phyloP scores from a whole-genome alignment of 1,140 invertebrate genomes.

The Bombus difficillimus region DNA sequence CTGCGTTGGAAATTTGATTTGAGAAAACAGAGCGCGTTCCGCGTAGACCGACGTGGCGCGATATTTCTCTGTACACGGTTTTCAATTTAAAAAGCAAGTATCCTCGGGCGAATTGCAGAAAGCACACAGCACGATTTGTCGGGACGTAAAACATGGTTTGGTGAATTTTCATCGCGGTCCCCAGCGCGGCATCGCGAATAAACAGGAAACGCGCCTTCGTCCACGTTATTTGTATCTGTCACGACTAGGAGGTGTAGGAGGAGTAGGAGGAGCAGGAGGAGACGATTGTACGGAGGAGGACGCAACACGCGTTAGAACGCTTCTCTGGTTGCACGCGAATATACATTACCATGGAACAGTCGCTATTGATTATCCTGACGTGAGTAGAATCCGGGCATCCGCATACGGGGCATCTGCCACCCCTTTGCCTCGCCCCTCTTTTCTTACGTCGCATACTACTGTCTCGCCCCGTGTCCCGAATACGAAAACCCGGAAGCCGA shows the following conservation, averaged over 20 bases:
- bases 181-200: not conserved
- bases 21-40: not conserved
- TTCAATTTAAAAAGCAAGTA: slow-evolving; percentile 11
- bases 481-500: slow-evolving; percentile 17
- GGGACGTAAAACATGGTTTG: not conserved
- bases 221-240: slow-evolving; percentile 42
- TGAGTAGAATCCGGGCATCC: slow-evolving; percentile 61
- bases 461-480: slow-evolving; percentile 31
- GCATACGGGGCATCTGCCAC: slow-evolving; percentile 38
- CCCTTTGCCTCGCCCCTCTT: not conserved
- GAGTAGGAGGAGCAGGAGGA: not conserved
- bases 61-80: not conserved
- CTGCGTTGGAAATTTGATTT: not conserved
- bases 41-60: too few species aligned
- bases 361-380: slow-evolving; percentile 69
- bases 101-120: not conserved
- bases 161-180: slow-evolving; percentile 3
- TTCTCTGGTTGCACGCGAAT: slow-evolving; percentile 52
- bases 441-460: slow-evolving; percentile 27
- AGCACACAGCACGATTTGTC: not conserved
- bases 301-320: slow-evolving; percentile 30
- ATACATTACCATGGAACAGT: slow-evolving; percentile 64
- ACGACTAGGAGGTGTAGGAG: not conserved
- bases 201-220: slow-evolving; percentile 23
- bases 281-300: not conserved